Evolutionary conservation across 2,797 vertebrate species (phyloP).

Genomic region (Coracias cyanogaster): DNA sequence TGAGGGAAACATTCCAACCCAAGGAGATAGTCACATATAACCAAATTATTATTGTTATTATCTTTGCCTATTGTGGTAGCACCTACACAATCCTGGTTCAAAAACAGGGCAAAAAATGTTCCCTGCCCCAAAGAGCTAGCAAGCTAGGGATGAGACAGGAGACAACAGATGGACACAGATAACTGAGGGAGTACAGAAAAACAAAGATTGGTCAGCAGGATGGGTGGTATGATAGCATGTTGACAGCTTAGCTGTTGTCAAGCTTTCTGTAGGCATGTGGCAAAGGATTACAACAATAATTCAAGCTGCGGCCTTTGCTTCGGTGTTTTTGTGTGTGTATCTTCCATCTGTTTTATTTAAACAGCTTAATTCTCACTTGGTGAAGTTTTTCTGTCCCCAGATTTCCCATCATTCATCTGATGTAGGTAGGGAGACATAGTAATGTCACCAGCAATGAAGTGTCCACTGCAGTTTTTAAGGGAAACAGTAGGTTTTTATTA

Average conservation of each 20-base stretch:
- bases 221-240: constrained; percentile 43
- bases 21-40: constrained; percentile 5
- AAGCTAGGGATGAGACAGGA: constrained; percentile 25
- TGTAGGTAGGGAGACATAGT: not conserved
- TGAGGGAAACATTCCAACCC: constrained; percentile 3
- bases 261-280: constrained; percentile 61
- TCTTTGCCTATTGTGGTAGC: constrained; percentile 24
- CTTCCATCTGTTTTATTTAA: constrained; percentile 64
- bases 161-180: constrained; percentile 68
- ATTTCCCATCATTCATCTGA: not conserved
- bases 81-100: constrained; percentile 25
- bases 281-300: constrained; percentile 53
- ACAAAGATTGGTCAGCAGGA: constrained; percentile 59
- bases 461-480: not conserved
- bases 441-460: not conserved
- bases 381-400: not conserved
- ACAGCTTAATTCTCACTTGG: constrained; percentile 9
- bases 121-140: constrained; percentile 39
- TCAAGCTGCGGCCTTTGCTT: constrained; percentile 6
- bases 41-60: constrained; percentile 48
- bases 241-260: constrained; percentile 61
- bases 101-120: not conserved
- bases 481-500: not conserved
- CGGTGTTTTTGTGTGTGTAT: not conserved
- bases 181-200: constrained; percentile 52